A percentile compares a stretch with the other conserved stretches of the same genome.
phyloP scores from a whole-genome alignment of 2,888 invertebrate species.

The Rhaphigaster nebulosa region DNA sequence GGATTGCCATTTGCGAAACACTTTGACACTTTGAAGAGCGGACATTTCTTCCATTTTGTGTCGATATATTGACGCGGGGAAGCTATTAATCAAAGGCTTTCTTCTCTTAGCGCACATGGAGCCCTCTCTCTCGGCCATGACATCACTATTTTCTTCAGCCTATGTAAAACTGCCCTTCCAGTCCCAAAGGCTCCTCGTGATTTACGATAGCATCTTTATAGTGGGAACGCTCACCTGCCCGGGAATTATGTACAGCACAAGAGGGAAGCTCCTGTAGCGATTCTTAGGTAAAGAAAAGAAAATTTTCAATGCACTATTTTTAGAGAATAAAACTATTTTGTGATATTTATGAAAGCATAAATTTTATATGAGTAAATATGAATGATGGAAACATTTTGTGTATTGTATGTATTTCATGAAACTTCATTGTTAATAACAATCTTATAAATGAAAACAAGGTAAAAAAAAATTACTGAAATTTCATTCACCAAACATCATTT shows the following conservation, averaged over 20 bases:
- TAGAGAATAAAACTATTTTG: neutral
- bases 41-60: constrained; percentile 24
- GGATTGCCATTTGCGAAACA: neutral
- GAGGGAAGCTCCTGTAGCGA: neutral
- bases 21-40: neutral
- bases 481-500: no score
- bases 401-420: no score
- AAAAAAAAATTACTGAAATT: no score
- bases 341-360: no score
- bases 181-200: neutral
- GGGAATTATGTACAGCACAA: neutral
- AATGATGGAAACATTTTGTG: no score
- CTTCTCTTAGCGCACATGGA: constrained; percentile 7
- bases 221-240: constrained; percentile 14
- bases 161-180: constrained; percentile 11
- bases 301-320: neutral
- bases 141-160: constrained; percentile 27
- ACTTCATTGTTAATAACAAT: no score
- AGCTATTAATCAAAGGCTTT: constrained; percentile 32
- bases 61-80: neutral
- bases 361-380: no score
- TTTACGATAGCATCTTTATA: constrained; percentile 33
- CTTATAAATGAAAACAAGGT: no score
- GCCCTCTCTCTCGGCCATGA: neutral
- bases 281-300: neutral